Conservation (phyloP, 35 echinoderm and acorn worm genomes). For the Heliocidaris tuberculata region DNA sequence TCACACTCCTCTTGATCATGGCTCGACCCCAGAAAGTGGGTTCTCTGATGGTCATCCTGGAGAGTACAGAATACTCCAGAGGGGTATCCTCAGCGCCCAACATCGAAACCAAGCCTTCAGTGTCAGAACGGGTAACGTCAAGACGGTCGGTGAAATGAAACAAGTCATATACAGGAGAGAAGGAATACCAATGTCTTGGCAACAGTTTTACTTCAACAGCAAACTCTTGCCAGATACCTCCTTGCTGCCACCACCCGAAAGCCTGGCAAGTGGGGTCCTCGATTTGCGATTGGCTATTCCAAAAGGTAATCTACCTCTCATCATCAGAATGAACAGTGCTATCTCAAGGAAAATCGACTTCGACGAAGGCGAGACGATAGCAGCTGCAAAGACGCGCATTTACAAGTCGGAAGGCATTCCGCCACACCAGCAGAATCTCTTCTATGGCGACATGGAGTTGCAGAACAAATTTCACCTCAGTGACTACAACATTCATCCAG, state of each 20-base stretch:
- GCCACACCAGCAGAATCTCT: slow-evolving; percentile 58
- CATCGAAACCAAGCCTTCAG: slow-evolving; percentile 46
- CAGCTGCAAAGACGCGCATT: slow-evolving; percentile 54
- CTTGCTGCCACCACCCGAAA: slow-evolving; percentile 20
- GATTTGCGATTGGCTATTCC: slow-evolving; percentile 47
- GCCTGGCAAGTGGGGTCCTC: slow-evolving; percentile 11
- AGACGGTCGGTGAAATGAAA: slow-evolving; percentile 45
- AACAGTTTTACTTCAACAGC: slow-evolving; percentile 49
- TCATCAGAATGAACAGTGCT: slow-evolving; percentile 46
- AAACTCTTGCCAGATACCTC: slow-evolving; percentile 34
- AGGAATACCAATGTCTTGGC: slow-evolving; percentile 59
- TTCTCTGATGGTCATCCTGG: slow-evolving; percentile 24
- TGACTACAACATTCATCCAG: slow-evolving; percentile 34
- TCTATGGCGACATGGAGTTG: slow-evolving; percentile 49
- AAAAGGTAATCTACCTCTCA: slow-evolving; percentile 43
- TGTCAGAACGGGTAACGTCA: slow-evolving; percentile 13
- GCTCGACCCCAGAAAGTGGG: slow-evolving; percentile 36
- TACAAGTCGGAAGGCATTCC: slow-evolving; percentile 58
- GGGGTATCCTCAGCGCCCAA: neutral
- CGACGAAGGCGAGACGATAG: slow-evolving; percentile 45
- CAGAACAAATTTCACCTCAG: slow-evolving; percentile 35
- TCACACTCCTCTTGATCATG: slow-evolving; percentile 2
- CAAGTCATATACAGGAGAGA: slow-evolving; percentile 39
- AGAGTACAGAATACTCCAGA: slow-evolving; percentile 54
- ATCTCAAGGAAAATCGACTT: slow-evolving; percentile 38